Base-by-base conservation (phyloP, 2,888 invertebrate genomes). In the Uropetala carovei region DNA sequence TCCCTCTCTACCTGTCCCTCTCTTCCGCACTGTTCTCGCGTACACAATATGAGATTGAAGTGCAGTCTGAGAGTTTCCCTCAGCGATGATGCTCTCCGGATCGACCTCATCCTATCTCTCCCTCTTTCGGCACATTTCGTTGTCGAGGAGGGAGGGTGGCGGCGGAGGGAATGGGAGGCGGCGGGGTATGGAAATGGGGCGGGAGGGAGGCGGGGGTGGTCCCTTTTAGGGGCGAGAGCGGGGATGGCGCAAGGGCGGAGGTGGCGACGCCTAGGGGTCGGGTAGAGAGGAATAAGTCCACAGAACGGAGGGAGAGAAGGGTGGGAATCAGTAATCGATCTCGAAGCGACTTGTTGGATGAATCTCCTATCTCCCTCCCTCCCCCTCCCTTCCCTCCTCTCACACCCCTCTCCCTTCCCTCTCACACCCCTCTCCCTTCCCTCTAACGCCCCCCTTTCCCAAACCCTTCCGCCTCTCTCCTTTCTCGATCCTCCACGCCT, bases 341-440 rank as follows among this genome's bases (percentile, higher is more conserved):
- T 75, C 68, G 22, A 68, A 68, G 68, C 68, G 68, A 68, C 68
- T 68, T 68, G 68, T 68, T 68, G 68, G 68, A 68, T 68, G 68
- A 68, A 68, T 68, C 68, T 68, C 68, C 56, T 18, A 43, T n/a
- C 43, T 56, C 18, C 43, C 8, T 10, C 58, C 84, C 13, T 7
- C 57, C 8, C n/a, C 84, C 18, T 9, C 82, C 13, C 43, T 14
- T 7, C 30, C 81, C 81, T 7, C 56, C 56, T 84, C 43, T 4
- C 8, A 22, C 10, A 16, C 10, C 57, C 83, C 14, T 18, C 22
- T 0, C 3, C 81, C 56, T 30, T 1, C 9, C 75, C 10, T 22
- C 81, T 4, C 0, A 3, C 64, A 1, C n/a, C n/a, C n/a, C n/a
- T n/a, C n/a, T 11, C 30, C 43, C 43, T 43, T 82, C 82, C 30